Conservation (phyloP, 2,888 invertebrate genomes). For the Conomelus anceps region DNA sequence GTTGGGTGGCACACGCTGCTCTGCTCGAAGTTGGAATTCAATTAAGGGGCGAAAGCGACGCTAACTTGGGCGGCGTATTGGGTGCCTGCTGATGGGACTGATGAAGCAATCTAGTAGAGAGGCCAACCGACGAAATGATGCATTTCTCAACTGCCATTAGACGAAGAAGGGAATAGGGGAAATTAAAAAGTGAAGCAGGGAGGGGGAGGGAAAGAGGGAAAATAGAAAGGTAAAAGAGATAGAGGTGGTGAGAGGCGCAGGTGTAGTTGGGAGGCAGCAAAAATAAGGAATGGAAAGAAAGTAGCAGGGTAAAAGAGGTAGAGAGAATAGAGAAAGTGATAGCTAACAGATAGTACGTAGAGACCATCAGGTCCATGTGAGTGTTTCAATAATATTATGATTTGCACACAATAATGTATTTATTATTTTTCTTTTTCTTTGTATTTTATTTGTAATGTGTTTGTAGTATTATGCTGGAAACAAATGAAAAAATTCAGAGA, state of each 20-base stretch:
- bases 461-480: too few species aligned
- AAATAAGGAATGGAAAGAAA: not conserved
- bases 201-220: not conserved
- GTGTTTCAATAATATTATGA: too few species aligned
- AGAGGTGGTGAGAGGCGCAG: not conserved
- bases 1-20: not conserved
- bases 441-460: too few species aligned
- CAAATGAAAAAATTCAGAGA: too few species aligned
- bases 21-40: not conserved
- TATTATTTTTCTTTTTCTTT: too few species aligned
- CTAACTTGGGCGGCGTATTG: not conserved
- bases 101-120: not conserved
- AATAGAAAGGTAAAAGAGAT: not conserved
- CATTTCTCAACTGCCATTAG: too few species aligned
- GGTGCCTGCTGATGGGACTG: not conserved
- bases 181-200: not conserved
- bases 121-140: too few species aligned
- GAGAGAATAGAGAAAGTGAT: not conserved
- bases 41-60: not conserved
- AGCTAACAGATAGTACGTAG: too few species aligned
- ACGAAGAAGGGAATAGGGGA: not conserved
- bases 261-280: not conserved
- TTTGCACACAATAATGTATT: too few species aligned
- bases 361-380: too few species aligned
- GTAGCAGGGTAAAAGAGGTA: not conserved